A percentile compares a stretch with the other conserved stretches of the same genome.
Evolutionary conservation across 2,888 invertebrate genomes (phyloP).

Genomic region (Philhelius pedissequus): DNA sequence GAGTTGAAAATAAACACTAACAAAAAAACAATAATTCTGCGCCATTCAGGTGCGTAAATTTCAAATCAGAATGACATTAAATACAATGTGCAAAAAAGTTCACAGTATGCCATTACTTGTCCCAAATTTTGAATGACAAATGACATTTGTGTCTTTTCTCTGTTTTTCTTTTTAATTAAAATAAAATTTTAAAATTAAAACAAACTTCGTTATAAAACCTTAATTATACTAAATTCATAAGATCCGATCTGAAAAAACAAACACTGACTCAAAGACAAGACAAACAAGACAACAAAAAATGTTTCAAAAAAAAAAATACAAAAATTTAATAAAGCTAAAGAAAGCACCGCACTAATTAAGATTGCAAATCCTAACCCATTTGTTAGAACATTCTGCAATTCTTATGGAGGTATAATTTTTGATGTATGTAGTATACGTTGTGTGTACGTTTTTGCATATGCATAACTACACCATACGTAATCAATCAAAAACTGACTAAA

Average conservation of each 20-base stretch:
- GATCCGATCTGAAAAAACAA: neutral
- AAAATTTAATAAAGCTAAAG: constrained; percentile 24
- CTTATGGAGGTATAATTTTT: constrained; percentile 33
- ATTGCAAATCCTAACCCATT: constrained; percentile 58
- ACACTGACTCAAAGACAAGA: neutral
- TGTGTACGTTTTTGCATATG: neutral
- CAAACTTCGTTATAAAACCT: neutral
- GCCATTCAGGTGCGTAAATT: too few species aligned
- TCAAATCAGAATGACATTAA: too few species aligned
- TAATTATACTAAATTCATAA: neutral
- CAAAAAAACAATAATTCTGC: too few species aligned
- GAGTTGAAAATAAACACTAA: too few species aligned
- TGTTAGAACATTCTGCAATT: constrained; percentile 38
- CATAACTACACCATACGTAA: constrained; percentile 41
- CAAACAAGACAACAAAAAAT: neutral
- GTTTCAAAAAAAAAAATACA: neutral
- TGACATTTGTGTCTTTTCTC: neutral
- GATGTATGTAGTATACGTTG: neutral
- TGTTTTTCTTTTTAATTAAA: neutral
- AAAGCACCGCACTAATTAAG: constrained; percentile 60
- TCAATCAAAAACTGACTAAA: constrained; percentile 68
- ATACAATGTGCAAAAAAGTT: too few species aligned
- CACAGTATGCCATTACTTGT: too few species aligned
- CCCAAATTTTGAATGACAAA: too few species aligned
- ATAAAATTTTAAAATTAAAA: neutral